Percentiles rank a stretch among this genome's conserved stretches.
phyloP scores from a whole-genome alignment of 2,113 vertebrate genomes.

The Sprattus sprattus region DNA sequence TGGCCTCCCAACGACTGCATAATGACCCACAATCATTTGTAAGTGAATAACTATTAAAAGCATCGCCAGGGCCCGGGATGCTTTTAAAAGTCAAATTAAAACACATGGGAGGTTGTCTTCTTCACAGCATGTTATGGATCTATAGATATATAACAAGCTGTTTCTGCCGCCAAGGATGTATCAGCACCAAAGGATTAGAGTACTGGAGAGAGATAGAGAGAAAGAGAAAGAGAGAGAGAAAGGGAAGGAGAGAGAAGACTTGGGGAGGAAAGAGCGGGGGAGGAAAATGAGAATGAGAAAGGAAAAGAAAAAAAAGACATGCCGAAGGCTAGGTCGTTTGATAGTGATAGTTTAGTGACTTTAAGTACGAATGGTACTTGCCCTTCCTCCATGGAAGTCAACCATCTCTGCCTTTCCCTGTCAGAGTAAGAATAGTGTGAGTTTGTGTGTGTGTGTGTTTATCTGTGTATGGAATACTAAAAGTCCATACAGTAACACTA shows the following conservation, averaged over 20 bases:
- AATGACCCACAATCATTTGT: slow-evolving; percentile 95
- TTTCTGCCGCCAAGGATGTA: slow-evolving; percentile 41
- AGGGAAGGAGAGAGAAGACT: neutral
- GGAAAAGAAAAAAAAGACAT: slow-evolving; percentile 23
- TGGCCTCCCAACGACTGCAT: slow-evolving; percentile 94
- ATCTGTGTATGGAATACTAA: neutral
- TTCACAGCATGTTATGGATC: slow-evolving; percentile 66
- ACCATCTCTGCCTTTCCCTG: neutral
- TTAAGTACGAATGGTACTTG: neutral
- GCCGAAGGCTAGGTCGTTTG: slow-evolving; percentile 19
- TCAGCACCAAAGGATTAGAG: slow-evolving; percentile 27
- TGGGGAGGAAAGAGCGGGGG: neutral
- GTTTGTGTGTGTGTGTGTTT: neutral
- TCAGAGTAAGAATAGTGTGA: neutral
- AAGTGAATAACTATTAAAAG: slow-evolving; percentile 97
- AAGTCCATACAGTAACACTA: neutral
- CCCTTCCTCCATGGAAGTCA: neutral
- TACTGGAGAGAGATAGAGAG: neutral
- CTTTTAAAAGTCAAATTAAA: slow-evolving; percentile 88
- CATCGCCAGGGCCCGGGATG: slow-evolving; percentile 84
- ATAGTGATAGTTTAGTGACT: slow-evolving; percentile 6
- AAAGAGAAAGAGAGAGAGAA: neutral
- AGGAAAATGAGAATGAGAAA: slow-evolving; percentile 18
- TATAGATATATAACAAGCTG: slow-evolving; percentile 58
- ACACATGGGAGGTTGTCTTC: slow-evolving; percentile 79